Conservation (phyloP, 2,113 vertebrate species). For the Sciurus niger region DNA sequence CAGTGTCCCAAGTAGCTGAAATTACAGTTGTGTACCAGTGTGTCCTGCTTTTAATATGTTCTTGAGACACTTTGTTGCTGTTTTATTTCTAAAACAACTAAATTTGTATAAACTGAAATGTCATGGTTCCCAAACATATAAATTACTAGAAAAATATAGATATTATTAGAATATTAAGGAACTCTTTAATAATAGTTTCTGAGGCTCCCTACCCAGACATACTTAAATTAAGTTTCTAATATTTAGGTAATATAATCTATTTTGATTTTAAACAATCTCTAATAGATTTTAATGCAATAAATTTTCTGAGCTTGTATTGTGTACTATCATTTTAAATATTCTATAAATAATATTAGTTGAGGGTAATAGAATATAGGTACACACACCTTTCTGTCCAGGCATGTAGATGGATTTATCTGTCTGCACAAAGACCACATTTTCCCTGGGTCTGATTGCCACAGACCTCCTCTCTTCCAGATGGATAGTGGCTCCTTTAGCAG, state of each 20-base stretch:
- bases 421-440: slow-evolving; percentile 79
- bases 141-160: background rate
- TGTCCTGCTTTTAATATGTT: background rate
- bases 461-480: slow-evolving; percentile 69
- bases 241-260: background rate
- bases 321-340: background rate
- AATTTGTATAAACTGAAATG: background rate
- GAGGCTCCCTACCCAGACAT: background rate
- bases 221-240: background rate
- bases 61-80: background rate
- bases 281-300: background rate
- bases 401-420: slow-evolving; percentile 78
- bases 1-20: background rate
- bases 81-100: background rate
- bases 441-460: slow-evolving; percentile 72
- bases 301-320: background rate
- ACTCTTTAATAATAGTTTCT: background rate
- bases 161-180: background rate
- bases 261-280: background rate
- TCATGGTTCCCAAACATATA: background rate
- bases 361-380: background rate
- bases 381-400: slow-evolving; percentile 83
- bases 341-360: background rate
- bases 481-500: slow-evolving; percentile 65
- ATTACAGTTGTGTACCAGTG: background rate